Percentiles rank a stretch among this genome's conserved stretches.
Conservation (phyloP, 1,140 invertebrate species). For the Physella acuta region DNA sequence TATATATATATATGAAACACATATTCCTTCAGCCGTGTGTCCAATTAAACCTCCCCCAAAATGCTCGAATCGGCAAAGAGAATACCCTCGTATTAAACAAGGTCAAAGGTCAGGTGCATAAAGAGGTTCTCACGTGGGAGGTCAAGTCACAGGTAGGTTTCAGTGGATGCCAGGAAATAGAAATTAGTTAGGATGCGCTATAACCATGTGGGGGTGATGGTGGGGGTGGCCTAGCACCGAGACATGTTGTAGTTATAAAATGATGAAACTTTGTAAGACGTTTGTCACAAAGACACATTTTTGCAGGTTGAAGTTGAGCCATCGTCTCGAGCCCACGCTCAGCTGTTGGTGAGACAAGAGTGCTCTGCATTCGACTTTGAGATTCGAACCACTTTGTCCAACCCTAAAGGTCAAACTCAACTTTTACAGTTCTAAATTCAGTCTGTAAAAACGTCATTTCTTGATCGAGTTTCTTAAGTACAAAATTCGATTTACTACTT, state of each 20-base stretch:
- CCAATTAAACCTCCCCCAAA: constrained; percentile 28
- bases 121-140: constrained; percentile 32
- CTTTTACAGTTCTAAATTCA: no score
- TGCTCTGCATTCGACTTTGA: constrained; percentile 33
- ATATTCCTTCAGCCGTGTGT: constrained; percentile 23
- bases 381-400: constrained; percentile 28
- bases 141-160: constrained; percentile 31
- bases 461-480: no score
- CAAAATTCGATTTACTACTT: no score
- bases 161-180: no score
- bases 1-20: no score
- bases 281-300: no score
- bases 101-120: constrained; percentile 36
- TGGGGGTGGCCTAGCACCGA: no score
- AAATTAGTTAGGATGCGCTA: no score
- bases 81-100: constrained; percentile 30
- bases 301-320: constrained; percentile 35
- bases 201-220: no score
- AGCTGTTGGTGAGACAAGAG: constrained; percentile 32
- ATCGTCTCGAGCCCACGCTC: constrained; percentile 28
- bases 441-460: no score
- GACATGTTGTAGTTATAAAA: no score
- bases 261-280: no score
- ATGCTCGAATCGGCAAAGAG: constrained; percentile 31
- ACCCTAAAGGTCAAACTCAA: constrained; percentile 25